A percentile compares a stretch with the other conserved stretches of the same genome.
These are phyloP conservation scores for Toxotes lorentzi DNA, from an alignment of 2,797 vertebrate species.

Conservation along the genomic window DNA sequence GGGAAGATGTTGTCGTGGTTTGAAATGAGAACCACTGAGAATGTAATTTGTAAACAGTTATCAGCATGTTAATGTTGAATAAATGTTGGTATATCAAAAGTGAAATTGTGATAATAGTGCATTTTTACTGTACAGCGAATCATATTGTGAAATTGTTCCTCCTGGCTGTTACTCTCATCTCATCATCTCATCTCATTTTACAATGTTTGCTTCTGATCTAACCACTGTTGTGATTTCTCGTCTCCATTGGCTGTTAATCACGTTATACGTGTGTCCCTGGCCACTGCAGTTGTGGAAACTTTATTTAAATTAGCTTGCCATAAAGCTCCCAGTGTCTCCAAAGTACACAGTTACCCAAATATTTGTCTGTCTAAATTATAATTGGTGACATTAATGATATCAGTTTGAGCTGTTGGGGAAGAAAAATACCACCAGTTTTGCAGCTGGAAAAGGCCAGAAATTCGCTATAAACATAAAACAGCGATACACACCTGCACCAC, in stretches of 20 bases:
- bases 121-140: background rate
- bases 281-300: slow-evolving; percentile 18
- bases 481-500: background rate
- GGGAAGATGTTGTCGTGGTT: background rate
- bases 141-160: background rate
- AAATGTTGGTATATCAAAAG: slow-evolving; percentile 16
- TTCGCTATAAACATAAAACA: background rate
- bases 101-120: background rate
- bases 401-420: slow-evolving; percentile 12
- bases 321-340: slow-evolving; percentile 27
- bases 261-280: slow-evolving; percentile 23
- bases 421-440: background rate
- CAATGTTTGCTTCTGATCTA: background rate
- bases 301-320: slow-evolving; percentile 43
- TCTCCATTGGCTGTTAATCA: slow-evolving; percentile 30
- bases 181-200: too few relatives aligned
- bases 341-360: slow-evolving; percentile 29
- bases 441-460: slow-evolving; percentile 13
- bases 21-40: background rate
- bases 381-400: slow-evolving; percentile 41
- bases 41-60: slow-evolving; percentile 6
- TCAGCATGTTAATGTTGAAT: slow-evolving; percentile 2
- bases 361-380: slow-evolving; percentile 33
- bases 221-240: background rate
- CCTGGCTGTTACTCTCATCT: slow-evolving; percentile 19